Evolutionary conservation across 1,140 invertebrate species (phyloP).

Genomic region (Caenorhabditis briggsae): DNA sequence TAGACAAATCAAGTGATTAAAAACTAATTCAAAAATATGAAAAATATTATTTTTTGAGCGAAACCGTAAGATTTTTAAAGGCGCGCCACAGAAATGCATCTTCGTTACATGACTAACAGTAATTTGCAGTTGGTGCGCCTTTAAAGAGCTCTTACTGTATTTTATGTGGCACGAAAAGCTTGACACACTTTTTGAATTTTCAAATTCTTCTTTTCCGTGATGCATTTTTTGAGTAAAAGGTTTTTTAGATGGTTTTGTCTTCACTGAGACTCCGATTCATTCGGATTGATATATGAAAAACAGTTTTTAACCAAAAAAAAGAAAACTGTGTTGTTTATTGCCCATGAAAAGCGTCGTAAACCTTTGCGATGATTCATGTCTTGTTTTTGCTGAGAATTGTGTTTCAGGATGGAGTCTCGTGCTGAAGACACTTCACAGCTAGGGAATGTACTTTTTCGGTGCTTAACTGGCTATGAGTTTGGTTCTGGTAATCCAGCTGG

Average conservation of each 20-base stretch:
- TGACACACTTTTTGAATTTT: not conserved
- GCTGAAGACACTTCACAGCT: slow-evolving; percentile 23
- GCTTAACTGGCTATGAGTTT: slow-evolving; percentile 3
- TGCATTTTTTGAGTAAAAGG: too few relatives aligned
- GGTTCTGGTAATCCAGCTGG: not conserved
- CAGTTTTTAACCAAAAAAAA: too few relatives aligned
- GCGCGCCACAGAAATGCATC: too few relatives aligned
- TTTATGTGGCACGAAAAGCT: too few relatives aligned
- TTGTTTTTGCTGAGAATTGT: not conserved
- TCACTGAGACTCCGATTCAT: not conserved
- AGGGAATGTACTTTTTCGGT: slow-evolving; percentile 18
- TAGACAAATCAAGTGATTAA: not conserved
- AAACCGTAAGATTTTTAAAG: too few relatives aligned
- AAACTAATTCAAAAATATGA: not conserved
- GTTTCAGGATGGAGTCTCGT: slow-evolving; percentile 41
- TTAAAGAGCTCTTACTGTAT: too few relatives aligned
- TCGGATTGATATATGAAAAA: not conserved
- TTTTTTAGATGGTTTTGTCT: too few relatives aligned
- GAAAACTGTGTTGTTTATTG: too few relatives aligned
- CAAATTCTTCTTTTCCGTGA: not conserved
- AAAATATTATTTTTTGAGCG: not conserved
- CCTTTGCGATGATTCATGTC: not conserved
- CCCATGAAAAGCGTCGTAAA: too few relatives aligned
- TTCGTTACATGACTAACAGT: too few relatives aligned
- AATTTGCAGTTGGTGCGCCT: too few relatives aligned